Evolutionary conservation across 2,888 invertebrate species (phyloP), one percentile per base, ranked within the genome.

Genomic region (Caenorhabditis afra): DNA sequence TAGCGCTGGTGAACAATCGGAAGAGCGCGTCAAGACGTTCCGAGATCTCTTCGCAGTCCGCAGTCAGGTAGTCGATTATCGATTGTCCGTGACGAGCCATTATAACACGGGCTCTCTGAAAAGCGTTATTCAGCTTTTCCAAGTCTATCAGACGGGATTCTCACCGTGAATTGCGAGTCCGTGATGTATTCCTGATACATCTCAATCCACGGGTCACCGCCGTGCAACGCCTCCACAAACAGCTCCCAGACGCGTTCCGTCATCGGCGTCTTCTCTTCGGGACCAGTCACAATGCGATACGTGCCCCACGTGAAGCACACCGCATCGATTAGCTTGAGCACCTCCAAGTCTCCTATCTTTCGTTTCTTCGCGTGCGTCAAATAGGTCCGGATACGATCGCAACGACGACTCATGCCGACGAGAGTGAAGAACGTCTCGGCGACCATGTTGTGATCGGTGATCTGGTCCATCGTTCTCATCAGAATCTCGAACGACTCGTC

Each of bases 381-480:
- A 41, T 82, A 70, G 4, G 61, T 67, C 3, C 65, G 65, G 18
- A 84, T 82, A 22, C 78, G 65, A 53, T 82, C 76, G 52, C 66
- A 83, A 12, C 68, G 64, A 44, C 44, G 73, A 49, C 53, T 81
- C 83, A 74, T 74, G 41, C 37, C 39, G 12, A 73, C 74, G 52
- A 59, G 50, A 39, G 68, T 59, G 65, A 74, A 73, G 45, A 70
- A 85, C 1, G 80, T 75, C 47, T 85, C 85, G 22, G 71, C 65
- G 3, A 58, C 83, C 75, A 68, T 61, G 39, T 85, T 82, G 53
- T 79, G 68, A 50, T 85, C 82, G n/a, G 53, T 64, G 7, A 85
- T 82, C 37, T 49, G 14, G 3, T 71, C 74, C 74, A 83, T 75
- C 29, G 77, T 83, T 16, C 37, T 53, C 67, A 82, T 64, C 23